Evolutionary conservation across 1,140 invertebrate genomes (phyloP).

Genomic region (Drosophila persimilis): DNA sequence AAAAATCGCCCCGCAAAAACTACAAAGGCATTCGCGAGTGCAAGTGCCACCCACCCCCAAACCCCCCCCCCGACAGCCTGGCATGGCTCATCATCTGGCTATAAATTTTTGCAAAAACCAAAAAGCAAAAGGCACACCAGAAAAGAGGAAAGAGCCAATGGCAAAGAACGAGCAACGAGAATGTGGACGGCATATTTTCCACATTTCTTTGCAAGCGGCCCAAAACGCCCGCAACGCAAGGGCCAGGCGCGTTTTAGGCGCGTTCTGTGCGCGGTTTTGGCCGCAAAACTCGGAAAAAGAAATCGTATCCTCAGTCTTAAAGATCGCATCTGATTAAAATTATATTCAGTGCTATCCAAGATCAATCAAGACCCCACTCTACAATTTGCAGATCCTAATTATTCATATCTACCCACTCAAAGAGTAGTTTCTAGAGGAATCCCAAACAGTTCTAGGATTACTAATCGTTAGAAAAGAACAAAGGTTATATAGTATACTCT

Average conservation of each 20-base stretch:
- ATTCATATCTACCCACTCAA: too few relatives aligned
- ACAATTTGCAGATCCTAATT: too few relatives aligned
- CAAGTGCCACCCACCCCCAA: slow-evolving; percentile 1
- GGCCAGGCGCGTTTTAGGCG: slow-evolving; percentile 13
- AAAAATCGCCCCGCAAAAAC: slow-evolving; percentile 48
- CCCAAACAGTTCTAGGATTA: too few relatives aligned
- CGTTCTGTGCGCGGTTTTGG: slow-evolving; percentile 35
- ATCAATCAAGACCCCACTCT: too few relatives aligned
- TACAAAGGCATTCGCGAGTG: slow-evolving; percentile 31
- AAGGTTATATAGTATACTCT: too few relatives aligned
- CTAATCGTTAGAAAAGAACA: too few relatives aligned
- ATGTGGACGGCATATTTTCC: neutral
- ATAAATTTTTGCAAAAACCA: slow-evolving; percentile 55
- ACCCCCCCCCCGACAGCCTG: slow-evolving; percentile 9
- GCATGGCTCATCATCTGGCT: slow-evolving; percentile 50
- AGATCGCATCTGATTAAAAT: too few relatives aligned
- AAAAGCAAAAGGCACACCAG: slow-evolving; percentile 28
- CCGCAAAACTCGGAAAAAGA: too few relatives aligned
- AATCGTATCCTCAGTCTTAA: too few relatives aligned
- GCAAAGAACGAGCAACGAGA: neutral
- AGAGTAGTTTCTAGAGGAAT: too few relatives aligned
- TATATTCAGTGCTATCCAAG: too few relatives aligned
- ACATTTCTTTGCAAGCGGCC: slow-evolving; percentile 11
- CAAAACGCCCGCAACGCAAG: too few relatives aligned
- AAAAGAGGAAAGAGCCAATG: neutral